Evolutionary conservation across 2,113 vertebrate species (phyloP), one percentile per base, ranked within the genome.

Genomic region (Elephantulus edwardii): DNA sequence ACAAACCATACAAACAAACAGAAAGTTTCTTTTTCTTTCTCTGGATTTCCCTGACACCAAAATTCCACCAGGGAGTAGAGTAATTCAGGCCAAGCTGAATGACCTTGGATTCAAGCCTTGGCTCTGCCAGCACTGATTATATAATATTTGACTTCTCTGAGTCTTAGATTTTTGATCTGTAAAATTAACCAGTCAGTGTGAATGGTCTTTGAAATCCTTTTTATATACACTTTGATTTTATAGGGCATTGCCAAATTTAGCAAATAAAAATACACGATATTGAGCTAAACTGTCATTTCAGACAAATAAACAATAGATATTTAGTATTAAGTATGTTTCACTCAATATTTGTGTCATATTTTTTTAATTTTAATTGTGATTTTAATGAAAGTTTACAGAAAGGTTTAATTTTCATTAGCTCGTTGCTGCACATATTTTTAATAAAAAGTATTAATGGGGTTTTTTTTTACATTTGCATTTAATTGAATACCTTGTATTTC

Each of bases 31-130:
- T 89, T 93, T 88, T 68, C 56, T 85, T 91, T 82, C 44, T 87
- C 48, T 91, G 74, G 44, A 52, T 83, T 86, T 93, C 76, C 26
- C 30, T 83, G 38, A 42, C 72, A 91, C 56, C 83, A 44, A 35
- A 83, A 85, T 83, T 71, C 52, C 79, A 78, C 74, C 33, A 28
- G 62, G 58, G 62, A 95, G 19, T 75, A 8, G 28, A 89, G 62
- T 40, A 35, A 90, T 74, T 95, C 88, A 93, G 71, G 86, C 54
- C 42, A 84, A 91, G 40, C 12, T 76, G 74, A 84, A 66, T 62
- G 83, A 80, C 76, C 17, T 80, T 88, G 86, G 93, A 90, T 33
- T 68, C 40, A 48, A 88, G 75, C 81, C 46, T 88, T 74, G 10
- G 38, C 77, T 56, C 52, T 35, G 46, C 48, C 66, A 89, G 64